These are phyloP conservation scores for Apamea epomidion DNA, from an alignment of 2,888 invertebrate genomes.

Conservation along the genomic window DNA sequence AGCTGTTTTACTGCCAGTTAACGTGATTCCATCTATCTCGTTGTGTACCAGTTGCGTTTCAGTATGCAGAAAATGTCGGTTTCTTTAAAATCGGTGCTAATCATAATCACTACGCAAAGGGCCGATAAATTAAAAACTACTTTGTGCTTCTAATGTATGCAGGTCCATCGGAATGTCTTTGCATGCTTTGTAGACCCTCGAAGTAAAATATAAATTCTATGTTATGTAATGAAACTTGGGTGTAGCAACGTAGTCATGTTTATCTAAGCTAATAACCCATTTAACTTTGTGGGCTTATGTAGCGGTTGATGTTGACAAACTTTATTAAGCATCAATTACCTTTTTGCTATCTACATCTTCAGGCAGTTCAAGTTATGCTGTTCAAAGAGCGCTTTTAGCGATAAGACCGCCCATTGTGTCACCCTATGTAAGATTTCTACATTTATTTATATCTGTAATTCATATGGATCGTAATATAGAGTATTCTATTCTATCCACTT, in stretches of 20 bases:
- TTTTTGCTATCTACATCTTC: neutral
- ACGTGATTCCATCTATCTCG: constrained; percentile 14
- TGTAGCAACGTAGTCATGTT: constrained; percentile 23
- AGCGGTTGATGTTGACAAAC: neutral
- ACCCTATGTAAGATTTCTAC: neutral
- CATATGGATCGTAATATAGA: neutral
- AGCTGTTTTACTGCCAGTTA: constrained; percentile 24
- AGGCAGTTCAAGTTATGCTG: neutral
- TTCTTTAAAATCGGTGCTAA: constrained; percentile 24
- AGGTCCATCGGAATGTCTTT: neutral
- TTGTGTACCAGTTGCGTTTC: constrained; percentile 12
- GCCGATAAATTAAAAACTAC: neutral
- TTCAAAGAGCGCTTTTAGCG: neutral
- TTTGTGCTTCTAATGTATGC: neutral
- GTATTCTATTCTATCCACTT: too few species aligned
- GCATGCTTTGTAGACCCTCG: constrained; percentile 7
- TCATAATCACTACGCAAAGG: neutral
- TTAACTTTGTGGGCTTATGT: neutral
- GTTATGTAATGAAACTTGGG: constrained; percentile 14
- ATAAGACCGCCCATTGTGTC: neutral
- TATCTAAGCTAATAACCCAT: constrained; percentile 27
- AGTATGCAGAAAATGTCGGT: constrained; percentile 13
- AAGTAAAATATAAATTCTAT: neutral
- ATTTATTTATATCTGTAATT: neutral
- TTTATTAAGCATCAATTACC: neutral